These are phyloP conservation scores for Zoanthus sansibaricus DNA, from an alignment of 92 coral and sea anemone species.

Conservation along the genomic window DNA sequence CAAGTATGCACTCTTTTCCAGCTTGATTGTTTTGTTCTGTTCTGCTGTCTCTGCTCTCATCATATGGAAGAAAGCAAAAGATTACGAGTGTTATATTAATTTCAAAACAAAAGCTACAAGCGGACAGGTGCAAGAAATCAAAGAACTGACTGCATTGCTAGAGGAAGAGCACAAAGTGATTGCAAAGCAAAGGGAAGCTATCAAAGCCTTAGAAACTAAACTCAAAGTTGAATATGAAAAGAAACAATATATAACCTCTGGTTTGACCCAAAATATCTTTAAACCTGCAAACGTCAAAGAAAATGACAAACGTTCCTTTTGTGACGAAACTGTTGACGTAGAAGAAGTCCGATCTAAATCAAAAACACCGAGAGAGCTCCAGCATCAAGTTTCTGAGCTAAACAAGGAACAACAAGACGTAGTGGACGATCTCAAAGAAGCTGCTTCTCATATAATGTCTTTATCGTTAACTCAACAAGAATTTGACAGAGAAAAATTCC, in stretches of 20 bases:
- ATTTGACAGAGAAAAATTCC: not conserved
- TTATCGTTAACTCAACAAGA: slow-evolving; percentile 1
- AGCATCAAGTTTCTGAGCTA: slow-evolving; percentile 69
- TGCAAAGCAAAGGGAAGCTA: slow-evolving; percentile 72
- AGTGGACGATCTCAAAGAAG: slow-evolving; percentile 67
- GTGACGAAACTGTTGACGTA: not conserved
- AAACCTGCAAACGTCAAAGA: slow-evolving; percentile 60
- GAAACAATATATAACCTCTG: slow-evolving; percentile 66
- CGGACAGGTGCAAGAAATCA: slow-evolving; percentile 63
- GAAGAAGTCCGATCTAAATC: slow-evolving; percentile 54
- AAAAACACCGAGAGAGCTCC: slow-evolving; percentile 58
- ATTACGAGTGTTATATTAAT: slow-evolving; percentile 37
- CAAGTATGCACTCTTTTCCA: slow-evolving; percentile 25
- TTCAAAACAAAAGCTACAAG: slow-evolving; percentile 50
- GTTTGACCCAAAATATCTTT: slow-evolving; percentile 53
- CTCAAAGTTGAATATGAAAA: slow-evolving; percentile 70
- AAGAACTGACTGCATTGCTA: slow-evolving; percentile 67
- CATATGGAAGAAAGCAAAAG: slow-evolving; percentile 48
- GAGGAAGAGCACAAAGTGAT: slow-evolving; percentile 77
- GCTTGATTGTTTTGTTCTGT: slow-evolving; percentile 48
- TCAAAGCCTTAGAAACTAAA: slow-evolving; percentile 73
- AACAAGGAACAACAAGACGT: slow-evolving; percentile 67
- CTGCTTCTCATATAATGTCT: slow-evolving; percentile 60
- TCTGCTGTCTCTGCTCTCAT: slow-evolving; percentile 41
- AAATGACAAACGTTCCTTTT: not conserved